Conservation (phyloP, 1,140 invertebrate genomes). For the Pseudomyrmex gracilis region DNA sequence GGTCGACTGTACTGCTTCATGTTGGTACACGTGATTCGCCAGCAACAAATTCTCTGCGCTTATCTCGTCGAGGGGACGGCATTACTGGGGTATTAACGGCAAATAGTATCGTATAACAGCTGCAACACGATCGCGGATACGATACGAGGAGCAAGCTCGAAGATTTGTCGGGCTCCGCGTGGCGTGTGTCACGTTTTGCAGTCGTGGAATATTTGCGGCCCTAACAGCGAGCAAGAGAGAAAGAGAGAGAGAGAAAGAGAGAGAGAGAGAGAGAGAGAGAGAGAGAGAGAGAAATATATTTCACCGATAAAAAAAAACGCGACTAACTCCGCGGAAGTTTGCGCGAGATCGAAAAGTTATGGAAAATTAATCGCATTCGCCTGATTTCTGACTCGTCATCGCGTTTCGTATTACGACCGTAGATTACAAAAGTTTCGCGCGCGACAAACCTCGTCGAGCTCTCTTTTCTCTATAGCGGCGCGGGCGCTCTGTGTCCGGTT, state of each 20-base stretch:
- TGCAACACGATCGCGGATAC: constrained; percentile 51
- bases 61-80: constrained; percentile 50
- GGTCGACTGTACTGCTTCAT: constrained; percentile 4
- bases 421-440: constrained; percentile 45
- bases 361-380: constrained; percentile 29
- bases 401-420: constrained; percentile 1
- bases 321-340: background rate
- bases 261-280: too few species aligned
- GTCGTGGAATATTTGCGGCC: constrained; percentile 8
- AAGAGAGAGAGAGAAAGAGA: too few species aligned
- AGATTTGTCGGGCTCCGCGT: constrained; percentile 15
- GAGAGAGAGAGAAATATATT: background rate
- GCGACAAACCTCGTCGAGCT: constrained; percentile 17
- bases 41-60: constrained; percentile 43
- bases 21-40: constrained; percentile 42
- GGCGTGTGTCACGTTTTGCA: constrained; percentile 31
- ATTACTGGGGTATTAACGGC: constrained; percentile 44
- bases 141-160: constrained; percentile 28
- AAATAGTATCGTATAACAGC: constrained; percentile 54
- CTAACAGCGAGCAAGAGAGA: background rate
- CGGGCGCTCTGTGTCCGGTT: background rate
- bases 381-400: background rate
- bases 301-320: background rate
- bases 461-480: background rate
- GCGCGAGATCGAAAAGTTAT: constrained; percentile 20